phyloP scores from a whole-genome alignment of 2,888 invertebrate species.

The Schizaphis graminum region DNA sequence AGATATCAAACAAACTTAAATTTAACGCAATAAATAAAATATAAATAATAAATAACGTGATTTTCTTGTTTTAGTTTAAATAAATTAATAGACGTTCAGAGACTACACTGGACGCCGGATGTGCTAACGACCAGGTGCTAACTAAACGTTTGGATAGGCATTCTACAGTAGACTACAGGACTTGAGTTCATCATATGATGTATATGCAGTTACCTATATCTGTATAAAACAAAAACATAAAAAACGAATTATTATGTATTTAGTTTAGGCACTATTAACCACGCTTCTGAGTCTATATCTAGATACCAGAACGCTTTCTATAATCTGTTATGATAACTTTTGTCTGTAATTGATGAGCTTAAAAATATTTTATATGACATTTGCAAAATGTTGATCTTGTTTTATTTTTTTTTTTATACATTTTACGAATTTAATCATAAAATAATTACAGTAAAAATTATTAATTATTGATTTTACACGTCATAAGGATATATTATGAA shows the following conservation, averaged over 20 bases:
- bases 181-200: constrained; percentile 26
- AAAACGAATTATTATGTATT: constrained; percentile 3
- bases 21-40: neutral
- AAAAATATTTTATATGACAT: neutral
- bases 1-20: neutral
- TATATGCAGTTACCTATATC: constrained; percentile 31
- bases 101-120: neutral
- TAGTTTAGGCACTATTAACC: constrained; percentile 39
- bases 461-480: neutral
- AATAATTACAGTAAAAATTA: neutral
- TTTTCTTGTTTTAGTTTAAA: neutral
- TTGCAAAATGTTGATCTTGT: neutral
- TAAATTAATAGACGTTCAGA: constrained; percentile 23
- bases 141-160: neutral
- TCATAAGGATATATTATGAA: neutral
- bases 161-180: neutral
- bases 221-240: neutral
- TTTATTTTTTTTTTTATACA: neutral
- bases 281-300: neutral
- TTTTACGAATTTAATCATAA: neutral
- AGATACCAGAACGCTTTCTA: neutral
- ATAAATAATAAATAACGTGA: constrained; percentile 40
- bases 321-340: neutral
- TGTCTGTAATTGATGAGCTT: neutral
- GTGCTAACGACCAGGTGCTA: neutral